Conservation (phyloP, 1,140 invertebrate genomes). For the Teleogryllus occipitalis region DNA sequence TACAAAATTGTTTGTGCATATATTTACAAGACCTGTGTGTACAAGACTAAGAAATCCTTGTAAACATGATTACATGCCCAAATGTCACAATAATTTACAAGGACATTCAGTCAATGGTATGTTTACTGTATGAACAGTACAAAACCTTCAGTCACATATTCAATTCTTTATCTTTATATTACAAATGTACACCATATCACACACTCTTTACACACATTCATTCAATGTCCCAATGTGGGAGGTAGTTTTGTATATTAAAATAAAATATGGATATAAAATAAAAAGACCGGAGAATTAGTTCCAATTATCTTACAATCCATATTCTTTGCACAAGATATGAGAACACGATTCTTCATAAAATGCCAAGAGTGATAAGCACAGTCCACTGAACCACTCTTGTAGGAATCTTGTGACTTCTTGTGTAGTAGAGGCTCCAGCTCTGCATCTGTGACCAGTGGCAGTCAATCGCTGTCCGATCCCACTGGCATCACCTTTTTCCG, state of each 20-base stretch:
- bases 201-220: conserved; percentile 14
- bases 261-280: conserved; percentile 20
- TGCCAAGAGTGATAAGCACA: not conserved
- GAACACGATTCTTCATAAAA: conserved; percentile 19
- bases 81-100: conserved; percentile 12
- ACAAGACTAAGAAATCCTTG: conserved; percentile 23
- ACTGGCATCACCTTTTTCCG: conserved; percentile 66
- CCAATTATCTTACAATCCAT: conserved; percentile 10
- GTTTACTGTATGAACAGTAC: conserved; percentile 21
- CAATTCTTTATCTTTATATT: conserved; percentile 14
- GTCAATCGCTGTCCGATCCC: conserved; percentile 77
- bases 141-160: conserved; percentile 14
- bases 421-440: not conserved
- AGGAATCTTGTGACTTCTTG: not conserved
- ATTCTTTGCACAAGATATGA: conserved; percentile 15
- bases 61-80: conserved; percentile 18
- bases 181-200: conserved; percentile 18
- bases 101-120: conserved; percentile 11
- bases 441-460: not conserved
- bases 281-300: conserved; percentile 7
- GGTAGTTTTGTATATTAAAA: conserved; percentile 13
- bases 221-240: conserved; percentile 24
- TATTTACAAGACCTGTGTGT: conserved; percentile 23
- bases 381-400: not conserved
- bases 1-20: conserved; percentile 21